These are phyloP conservation scores for Cossypha heuglini DNA, from an alignment of 2,797 vertebrate genomes.

Conservation along the genomic window DNA sequence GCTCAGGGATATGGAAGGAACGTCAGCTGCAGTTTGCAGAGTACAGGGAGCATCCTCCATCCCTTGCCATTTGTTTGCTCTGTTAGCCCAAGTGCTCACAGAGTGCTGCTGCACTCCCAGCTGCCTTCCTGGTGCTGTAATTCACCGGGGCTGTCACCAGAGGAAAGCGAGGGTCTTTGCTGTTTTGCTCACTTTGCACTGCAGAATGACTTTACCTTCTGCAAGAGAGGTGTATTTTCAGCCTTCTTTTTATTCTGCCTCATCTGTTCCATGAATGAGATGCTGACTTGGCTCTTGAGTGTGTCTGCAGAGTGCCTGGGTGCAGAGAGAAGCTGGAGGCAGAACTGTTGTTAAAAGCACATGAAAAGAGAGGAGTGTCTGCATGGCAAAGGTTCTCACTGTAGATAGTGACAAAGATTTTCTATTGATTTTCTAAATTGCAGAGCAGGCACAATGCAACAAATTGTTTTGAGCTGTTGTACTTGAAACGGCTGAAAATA, in stretches of 20 bases:
- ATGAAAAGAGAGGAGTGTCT: not conserved
- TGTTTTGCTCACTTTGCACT: not conserved
- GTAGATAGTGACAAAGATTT: not conserved
- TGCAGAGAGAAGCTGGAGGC: not conserved
- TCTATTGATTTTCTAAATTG: slow-evolving; percentile 12
- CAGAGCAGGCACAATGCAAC: not conserved
- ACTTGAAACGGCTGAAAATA: slow-evolving; percentile 5
- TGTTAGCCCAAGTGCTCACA: not conserved
- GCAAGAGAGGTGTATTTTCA: not conserved
- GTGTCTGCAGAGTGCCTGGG: not conserved
- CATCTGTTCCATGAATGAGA: not conserved
- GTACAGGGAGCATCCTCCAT: not conserved
- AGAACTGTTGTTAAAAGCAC: not conserved
- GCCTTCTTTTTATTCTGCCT: not conserved
- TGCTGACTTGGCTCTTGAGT: not conserved
- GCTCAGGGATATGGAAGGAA: not conserved
- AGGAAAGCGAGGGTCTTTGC: not conserved
- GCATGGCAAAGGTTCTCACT: not conserved
- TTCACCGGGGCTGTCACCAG: not conserved
- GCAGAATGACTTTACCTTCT: not conserved
- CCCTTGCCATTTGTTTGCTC: not conserved
- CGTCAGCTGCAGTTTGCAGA: not conserved
- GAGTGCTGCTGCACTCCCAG: accelerated
- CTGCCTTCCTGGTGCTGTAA: not conserved
- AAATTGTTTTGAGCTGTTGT: not conserved